Base-by-base conservation (phyloP, 2,797 vertebrate genomes). In the Ceyx erithaca region DNA sequence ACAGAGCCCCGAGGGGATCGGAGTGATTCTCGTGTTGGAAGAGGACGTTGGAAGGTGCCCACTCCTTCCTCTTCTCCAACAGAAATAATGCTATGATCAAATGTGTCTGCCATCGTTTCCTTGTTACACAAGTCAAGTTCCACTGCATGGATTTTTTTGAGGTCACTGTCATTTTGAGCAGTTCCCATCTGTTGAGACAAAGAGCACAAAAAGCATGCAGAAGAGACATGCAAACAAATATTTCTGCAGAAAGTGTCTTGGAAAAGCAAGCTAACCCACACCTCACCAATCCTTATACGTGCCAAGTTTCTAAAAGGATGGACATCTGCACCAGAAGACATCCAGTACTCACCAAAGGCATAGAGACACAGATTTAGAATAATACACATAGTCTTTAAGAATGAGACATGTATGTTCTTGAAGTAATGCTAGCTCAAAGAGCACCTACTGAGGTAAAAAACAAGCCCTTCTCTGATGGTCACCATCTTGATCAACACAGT, bases 11-110 rank as follows among this genome's bases (percentile, higher is more conserved):
- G 89, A 52, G 96, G 96, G 40, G 54, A 89, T 43, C 80, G 89
- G 45, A 97, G 58, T 20, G 96, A 97, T 41, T 97, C 97, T 26
- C 62, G 90, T 55, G 92, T 96, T 58, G 95, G 85, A 82, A 95
- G 3, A 48, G 84, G 92, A 66, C 94, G 95, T 26, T 92, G 83
- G 52, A 96, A 96, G 26, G 37, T 75, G 66, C 76, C 86, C 0
- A 0, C 45, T 84, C 48, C 86, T 55, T 94, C 94, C 21, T 94
- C 92, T 80, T 87, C 90, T 69, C 82, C 85, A 43, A 87, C 62
- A 81, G 93, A 46, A 92, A 91, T 75, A 59, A 90, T 4, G 40
- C 75, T 91, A 52, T 88, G 91, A 69, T 92, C 91, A 7, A 64
- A 75, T 1, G 67, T 78, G 78, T 61, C 70, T 21, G 70, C 68